A percentile compares a stretch with the other conserved stretches of the same genome.
These are phyloP conservation scores for Henricia sp. DNA, from an alignment of 53 echinoderm and acorn worm species.

Conservation along the genomic window DNA sequence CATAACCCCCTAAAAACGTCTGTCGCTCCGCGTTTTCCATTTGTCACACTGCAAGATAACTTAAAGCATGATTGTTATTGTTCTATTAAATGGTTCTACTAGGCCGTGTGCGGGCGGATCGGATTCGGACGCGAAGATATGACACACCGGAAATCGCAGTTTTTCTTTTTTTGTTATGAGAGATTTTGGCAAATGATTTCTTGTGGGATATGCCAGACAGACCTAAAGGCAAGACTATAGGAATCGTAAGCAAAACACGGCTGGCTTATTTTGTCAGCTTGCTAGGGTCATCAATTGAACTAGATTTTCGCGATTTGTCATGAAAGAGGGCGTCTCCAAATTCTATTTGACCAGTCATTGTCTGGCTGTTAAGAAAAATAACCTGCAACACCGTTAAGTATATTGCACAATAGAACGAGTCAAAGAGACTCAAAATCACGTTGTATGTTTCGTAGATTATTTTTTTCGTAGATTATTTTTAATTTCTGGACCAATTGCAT, in stretches of 20 bases:
- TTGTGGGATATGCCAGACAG: neutral
- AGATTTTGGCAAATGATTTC: neutral
- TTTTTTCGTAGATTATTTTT: too few relatives aligned
- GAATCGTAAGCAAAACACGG: neutral
- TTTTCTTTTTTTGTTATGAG: conserved; percentile 23
- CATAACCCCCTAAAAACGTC: neutral
- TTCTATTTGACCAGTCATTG: too few relatives aligned
- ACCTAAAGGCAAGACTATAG: too few relatives aligned
- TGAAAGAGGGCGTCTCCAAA: too few relatives aligned
- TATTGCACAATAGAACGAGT: too few relatives aligned
- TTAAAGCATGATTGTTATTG: conserved; percentile 59
- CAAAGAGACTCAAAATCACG: too few relatives aligned
- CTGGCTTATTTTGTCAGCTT: neutral
- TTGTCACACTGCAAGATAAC: conserved; percentile 47
- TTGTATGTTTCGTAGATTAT: too few relatives aligned
- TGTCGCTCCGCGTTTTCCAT: neutral
- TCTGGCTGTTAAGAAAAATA: too few relatives aligned
- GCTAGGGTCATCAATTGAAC: neutral
- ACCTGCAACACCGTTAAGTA: too few relatives aligned
- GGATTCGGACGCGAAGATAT: neutral
- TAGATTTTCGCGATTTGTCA: too few relatives aligned
- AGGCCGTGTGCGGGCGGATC: conserved; percentile 6
- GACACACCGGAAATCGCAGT: conserved; percentile 32
- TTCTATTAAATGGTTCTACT: too few relatives aligned
- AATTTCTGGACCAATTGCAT: too few relatives aligned